These are phyloP conservation scores for Lithobates pipiens DNA, from an alignment of 2,797 vertebrate species.

Conservation along the genomic window DNA sequence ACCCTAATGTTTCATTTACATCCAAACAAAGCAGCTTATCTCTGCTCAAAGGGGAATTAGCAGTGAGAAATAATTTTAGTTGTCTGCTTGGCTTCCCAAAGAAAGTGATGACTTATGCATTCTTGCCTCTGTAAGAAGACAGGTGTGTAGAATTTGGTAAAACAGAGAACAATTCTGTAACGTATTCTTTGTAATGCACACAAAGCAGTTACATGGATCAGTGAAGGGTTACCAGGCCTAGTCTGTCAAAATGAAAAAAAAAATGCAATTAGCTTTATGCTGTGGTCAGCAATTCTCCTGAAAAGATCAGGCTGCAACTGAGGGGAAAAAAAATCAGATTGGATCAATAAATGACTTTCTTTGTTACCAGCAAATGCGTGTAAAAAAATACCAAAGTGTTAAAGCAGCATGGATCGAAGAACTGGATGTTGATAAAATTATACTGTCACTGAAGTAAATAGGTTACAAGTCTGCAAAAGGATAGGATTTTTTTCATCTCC, in stretches of 20 bases:
- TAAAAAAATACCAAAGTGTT: constrained; percentile 60
- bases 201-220: constrained; percentile 76
- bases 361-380: constrained; percentile 58
- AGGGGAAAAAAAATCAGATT: constrained; percentile 64
- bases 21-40: constrained; percentile 79
- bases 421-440: constrained; percentile 21
- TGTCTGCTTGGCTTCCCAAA: constrained; percentile 74
- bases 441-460: constrained; percentile 14
- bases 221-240: constrained; percentile 72
- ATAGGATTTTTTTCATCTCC: constrained; percentile 2
- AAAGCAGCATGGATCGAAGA: constrained; percentile 32
- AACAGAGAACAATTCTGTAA: constrained; percentile 76
- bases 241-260: constrained; percentile 74
- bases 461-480: constrained; percentile 30
- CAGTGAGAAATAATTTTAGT: constrained; percentile 79
- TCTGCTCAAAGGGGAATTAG: constrained; percentile 81
- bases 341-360: constrained; percentile 75
- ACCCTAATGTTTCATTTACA: constrained; percentile 82
- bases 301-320: constrained; percentile 68
- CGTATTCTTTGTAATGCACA: constrained; percentile 74
- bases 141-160: constrained; percentile 74
- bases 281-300: constrained; percentile 77
- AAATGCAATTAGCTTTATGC: constrained; percentile 79
- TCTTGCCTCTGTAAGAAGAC: constrained; percentile 73
- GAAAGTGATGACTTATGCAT: constrained; percentile 75